Evolutionary conservation across 2,888 invertebrate species (phyloP).

Genomic region (Nysson spinosus): DNA sequence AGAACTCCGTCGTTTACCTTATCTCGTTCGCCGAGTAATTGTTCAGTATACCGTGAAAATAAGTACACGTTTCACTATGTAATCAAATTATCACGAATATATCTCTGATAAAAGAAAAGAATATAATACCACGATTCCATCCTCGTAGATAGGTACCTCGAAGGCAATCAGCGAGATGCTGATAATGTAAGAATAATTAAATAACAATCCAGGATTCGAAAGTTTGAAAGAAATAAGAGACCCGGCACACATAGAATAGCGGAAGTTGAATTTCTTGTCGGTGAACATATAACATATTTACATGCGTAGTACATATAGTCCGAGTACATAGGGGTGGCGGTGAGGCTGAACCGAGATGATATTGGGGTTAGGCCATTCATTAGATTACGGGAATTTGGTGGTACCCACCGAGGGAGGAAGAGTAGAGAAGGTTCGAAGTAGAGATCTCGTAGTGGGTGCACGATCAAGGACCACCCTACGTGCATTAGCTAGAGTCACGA

Average conservation of each 20-base stretch:
- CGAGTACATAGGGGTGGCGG: conserved; percentile 45
- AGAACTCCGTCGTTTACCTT: conserved; percentile 40
- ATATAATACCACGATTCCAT: not conserved
- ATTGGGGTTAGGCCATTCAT: conserved; percentile 71
- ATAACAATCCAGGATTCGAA: conserved; percentile 46
- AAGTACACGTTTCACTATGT: not conserved
- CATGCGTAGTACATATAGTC: conserved; percentile 51
- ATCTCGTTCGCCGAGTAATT: conserved; percentile 29
- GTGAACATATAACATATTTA: conserved; percentile 52
- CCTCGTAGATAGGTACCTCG: not conserved
- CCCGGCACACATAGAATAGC: conserved; percentile 29
- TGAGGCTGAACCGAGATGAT: conserved; percentile 63
- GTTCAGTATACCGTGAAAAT: conserved; percentile 13
- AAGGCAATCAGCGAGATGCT: conserved; percentile 6
- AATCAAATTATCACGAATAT: too few species aligned
- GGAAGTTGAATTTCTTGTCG: conserved; percentile 25
- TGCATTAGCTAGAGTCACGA: conserved; percentile 56
- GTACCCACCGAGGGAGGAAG: conserved; percentile 48
- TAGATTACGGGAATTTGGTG: conserved; percentile 73
- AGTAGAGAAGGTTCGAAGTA: conserved; percentile 31
- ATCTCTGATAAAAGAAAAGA: too few species aligned
- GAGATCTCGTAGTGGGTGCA: conserved; percentile 55
- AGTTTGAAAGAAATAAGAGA: conserved; percentile 53
- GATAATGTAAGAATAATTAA: conserved; percentile 66
- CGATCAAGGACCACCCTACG: conserved; percentile 59